Percentiles rank a stretch among this genome's conserved stretches.
Conservation (phyloP, 2,888 invertebrate species). For the Drosophila anomelani region DNA sequence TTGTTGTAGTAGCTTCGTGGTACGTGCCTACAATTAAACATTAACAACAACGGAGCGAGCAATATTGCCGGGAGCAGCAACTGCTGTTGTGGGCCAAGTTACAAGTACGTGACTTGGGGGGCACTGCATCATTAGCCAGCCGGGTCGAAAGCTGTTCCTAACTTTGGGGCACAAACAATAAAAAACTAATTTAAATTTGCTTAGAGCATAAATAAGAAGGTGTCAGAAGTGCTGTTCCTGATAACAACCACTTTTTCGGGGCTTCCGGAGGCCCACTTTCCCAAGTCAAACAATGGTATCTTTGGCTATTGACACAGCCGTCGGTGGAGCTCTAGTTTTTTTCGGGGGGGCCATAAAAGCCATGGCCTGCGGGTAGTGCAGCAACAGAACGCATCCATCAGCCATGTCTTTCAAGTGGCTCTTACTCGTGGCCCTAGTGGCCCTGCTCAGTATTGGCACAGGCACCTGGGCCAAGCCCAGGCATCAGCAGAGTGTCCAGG, state of each 20-base stretch:
- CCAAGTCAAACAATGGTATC: slow-evolving; percentile 39
- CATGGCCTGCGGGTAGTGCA: slow-evolving; percentile 4
- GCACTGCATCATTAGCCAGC: slow-evolving; percentile 71
- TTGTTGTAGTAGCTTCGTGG: slow-evolving; percentile 59
- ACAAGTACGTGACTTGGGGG: slow-evolving; percentile 69
- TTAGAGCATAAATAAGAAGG: slow-evolving; percentile 72
- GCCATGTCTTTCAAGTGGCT: slow-evolving; percentile 62
- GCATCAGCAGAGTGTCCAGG: background rate
- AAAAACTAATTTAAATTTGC: slow-evolving; percentile 79
- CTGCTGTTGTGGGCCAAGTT: slow-evolving; percentile 35
- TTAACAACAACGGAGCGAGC: slow-evolving; percentile 31
- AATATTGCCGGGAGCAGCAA: slow-evolving; percentile 22
- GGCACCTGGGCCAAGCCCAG: slow-evolving; percentile 31
- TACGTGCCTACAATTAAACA: slow-evolving; percentile 78
- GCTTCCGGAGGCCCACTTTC: slow-evolving; percentile 24
- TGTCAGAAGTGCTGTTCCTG: slow-evolving; percentile 65
- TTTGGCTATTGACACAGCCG: slow-evolving; percentile 32
- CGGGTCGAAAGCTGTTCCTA: slow-evolving; percentile 33
- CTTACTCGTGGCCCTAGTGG: slow-evolving; percentile 48
- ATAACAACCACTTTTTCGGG: slow-evolving; percentile 19
- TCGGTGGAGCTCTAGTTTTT: slow-evolving; percentile 54
- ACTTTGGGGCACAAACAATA: slow-evolving; percentile 65
- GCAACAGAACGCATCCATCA: slow-evolving; percentile 52
- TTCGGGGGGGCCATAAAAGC: slow-evolving; percentile 52
- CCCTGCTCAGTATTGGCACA: slow-evolving; percentile 47